These are phyloP conservation scores for Tetheella fluctuosa DNA, from an alignment of 2,888 invertebrate species.

Conservation along the genomic window DNA sequence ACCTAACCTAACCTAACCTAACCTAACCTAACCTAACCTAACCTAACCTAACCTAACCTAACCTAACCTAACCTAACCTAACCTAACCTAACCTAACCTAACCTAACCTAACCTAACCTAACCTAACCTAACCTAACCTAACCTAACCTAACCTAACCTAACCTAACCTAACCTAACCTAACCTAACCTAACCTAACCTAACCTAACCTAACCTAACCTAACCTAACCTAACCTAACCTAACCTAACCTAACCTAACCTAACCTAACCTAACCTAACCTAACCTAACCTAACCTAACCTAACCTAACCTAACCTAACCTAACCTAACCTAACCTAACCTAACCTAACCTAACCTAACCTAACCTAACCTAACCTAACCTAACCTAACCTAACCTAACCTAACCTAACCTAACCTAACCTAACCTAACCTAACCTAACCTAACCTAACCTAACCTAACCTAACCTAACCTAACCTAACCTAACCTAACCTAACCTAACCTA, in stretches of 20 bases:
- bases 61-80: slow-evolving; percentile 27
- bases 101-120: slow-evolving; percentile 26
- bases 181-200: too few relatives aligned
- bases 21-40: slow-evolving; percentile 27
- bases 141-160: slow-evolving; percentile 28
- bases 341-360: slow-evolving; percentile 22
- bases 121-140: slow-evolving; percentile 28
- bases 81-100: slow-evolving; percentile 26
- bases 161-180: slow-evolving; percentile 27
- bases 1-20: slow-evolving; percentile 23
- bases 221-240: not conserved
- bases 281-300: slow-evolving; percentile 25
- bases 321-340: slow-evolving; percentile 26
- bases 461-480: slow-evolving; percentile 18
- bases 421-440: slow-evolving; percentile 23
- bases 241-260: slow-evolving; percentile 25
- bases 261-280: slow-evolving; percentile 25
- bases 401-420: slow-evolving; percentile 25
- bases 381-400: slow-evolving; percentile 22
- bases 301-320: slow-evolving; percentile 29
- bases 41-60: slow-evolving; percentile 26
- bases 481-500: slow-evolving; percentile 20
- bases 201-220: too few relatives aligned
- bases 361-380: slow-evolving; percentile 24
- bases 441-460: slow-evolving; percentile 20